Base-by-base conservation (phyloP, 2,888 invertebrate species). In the Linnaemya tessellans region DNA sequence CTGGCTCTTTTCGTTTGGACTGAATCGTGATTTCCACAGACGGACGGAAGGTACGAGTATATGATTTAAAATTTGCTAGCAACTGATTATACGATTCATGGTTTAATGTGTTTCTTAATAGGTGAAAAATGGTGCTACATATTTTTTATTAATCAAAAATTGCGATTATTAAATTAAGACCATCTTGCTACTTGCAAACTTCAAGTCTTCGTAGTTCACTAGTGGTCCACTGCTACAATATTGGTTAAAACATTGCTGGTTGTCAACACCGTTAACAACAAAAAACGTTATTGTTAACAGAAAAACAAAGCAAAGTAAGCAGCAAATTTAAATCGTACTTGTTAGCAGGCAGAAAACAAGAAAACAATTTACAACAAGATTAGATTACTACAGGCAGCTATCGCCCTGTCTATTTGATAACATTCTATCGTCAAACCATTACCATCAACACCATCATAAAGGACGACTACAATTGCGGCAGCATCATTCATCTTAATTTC, bases 311-410 rank as follows among this genome's bases (percentile, higher is more conserved):
- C 49, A 67, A 18, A 13, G 62, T 15, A 22, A 35, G 30, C 20
- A 46, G 5, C 30, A 15, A 64, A 74, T 35, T 62, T 79, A 43
- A 54, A 74, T 84, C 73, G 20, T 49, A 18, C 68, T 67, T 25
- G 49, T 38, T 68, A 71, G 46, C 71, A 35, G 67, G 80, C 79
- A 35, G 54, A 73, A 8, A 35, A 8, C 3, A 8, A 80, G 68
- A 73, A 51, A 77, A 64, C 74, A 84, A 54, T 65, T 80, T 74
- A 75, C 82, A 86, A 84, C 74, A 43, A 87, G 82, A 86, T 87
- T 86, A 86, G 84, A 70, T 13, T 13, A 41, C 18, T 38, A 18
- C 35, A 58, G 22, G 11, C 13, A 54, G 15, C 3, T 18, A 13
- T 11, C 5, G 7, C 7, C 56, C 25, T 46, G 51, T 38, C 30